A percentile compares a stretch with the other conserved stretches of the same genome.
phyloP scores from a whole-genome alignment of 2,797 vertebrate genomes.

The Chelonia mydas region DNA sequence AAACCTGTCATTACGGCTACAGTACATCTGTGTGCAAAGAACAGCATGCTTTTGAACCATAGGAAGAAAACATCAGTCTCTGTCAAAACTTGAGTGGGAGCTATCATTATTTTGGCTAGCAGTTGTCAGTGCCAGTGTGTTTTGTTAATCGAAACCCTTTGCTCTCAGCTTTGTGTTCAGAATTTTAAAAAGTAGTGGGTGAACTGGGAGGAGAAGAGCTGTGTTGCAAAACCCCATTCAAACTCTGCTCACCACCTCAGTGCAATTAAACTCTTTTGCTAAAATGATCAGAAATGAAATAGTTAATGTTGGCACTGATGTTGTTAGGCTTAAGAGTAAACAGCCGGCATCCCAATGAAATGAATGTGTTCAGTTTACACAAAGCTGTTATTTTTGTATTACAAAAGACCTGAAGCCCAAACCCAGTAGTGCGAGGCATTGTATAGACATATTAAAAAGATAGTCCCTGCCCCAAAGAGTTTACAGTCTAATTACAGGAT shows the following conservation, averaged over 20 bases:
- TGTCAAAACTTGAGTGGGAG: background rate
- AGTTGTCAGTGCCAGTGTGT: background rate
- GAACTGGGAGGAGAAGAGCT: background rate
- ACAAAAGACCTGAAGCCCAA: rapidly evolving
- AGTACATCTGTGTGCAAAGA: background rate
- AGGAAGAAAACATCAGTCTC: conserved; percentile 16
- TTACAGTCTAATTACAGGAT: background rate
- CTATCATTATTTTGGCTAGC: background rate
- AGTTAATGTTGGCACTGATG: background rate
- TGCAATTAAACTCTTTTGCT: background rate
- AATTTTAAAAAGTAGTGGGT: rapidly evolving
- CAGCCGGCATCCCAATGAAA: background rate
- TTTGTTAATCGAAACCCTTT: background rate
- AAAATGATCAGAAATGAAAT: rapidly evolving
- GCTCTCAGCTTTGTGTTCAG: background rate
- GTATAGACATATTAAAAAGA: rapidly evolving
- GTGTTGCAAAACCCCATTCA: background rate
- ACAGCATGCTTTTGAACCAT: background rate
- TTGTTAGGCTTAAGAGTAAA: background rate
- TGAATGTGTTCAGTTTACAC: rapidly evolving
- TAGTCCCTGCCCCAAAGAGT: rapidly evolving
- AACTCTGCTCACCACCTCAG: background rate
- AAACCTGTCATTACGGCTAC: background rate
- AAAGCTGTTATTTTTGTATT: rapidly evolving
- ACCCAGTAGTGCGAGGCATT: rapidly evolving